Base-by-base conservation (phyloP, 2,113 vertebrate genomes). In the Albula goreensis region DNA sequence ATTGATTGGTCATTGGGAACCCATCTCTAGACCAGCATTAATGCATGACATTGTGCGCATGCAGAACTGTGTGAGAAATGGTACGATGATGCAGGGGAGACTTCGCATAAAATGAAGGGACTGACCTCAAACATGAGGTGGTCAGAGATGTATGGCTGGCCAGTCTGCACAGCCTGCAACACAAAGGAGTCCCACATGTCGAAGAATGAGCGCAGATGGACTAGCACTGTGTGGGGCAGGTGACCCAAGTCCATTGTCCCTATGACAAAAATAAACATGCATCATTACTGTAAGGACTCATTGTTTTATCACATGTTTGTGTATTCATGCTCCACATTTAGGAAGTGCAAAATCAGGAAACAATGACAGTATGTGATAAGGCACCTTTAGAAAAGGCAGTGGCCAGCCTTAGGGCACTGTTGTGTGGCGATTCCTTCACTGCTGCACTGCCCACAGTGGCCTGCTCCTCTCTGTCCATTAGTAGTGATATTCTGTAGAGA, bases 381-480 rank as follows among this genome's bases (percentile, higher is more conserved):
- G 2, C 92, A 99, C 98, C 97, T 97, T 98, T 98, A 85, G 90
- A 97, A 90, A 99, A 99, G 84, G 97, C 97, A n/a, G 97, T 93
- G 89, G 98, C 96, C 88, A 97, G 93, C 90, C 96, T 96, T 89
- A 99, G 94, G 80, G 95, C 95, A 86, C 94, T 96, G 88, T 93
- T 96, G 86, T 93, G 91, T 66, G 92, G 93, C 52, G 94, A 92
- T 56, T 95, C 91, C 90, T 93, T 97, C 85, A 92, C 66, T 79
- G 96, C 88, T 83, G 93, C 90, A 88, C 85, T 86, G 83, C 93
- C 93, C 80, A 96, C 88, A 2, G 92, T 97, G 51, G 93, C 94
- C 50, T 95, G 95, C 91, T 96, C 97, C 90, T 98, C 97, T 88
- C 97, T 95, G 90, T 98, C 95, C 91, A 97, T 96, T 95, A 98